Percentiles rank a stretch among this genome's conserved stretches.
Evolutionary conservation across 2,797 vertebrate genomes (phyloP).

Genomic region (Calcarius lapponicus): DNA sequence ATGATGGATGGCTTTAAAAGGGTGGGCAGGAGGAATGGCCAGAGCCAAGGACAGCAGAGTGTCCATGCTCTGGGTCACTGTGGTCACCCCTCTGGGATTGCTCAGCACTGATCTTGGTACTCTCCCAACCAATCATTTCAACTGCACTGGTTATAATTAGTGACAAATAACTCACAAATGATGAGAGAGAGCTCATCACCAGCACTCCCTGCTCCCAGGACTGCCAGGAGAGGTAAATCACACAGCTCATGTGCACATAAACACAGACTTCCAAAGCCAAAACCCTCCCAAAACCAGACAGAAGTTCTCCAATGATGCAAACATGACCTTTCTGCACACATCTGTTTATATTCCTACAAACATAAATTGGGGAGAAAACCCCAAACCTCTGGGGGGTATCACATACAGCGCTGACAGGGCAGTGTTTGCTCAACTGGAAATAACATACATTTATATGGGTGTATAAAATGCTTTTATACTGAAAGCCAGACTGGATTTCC

Average conservation of each 20-base stretch:
- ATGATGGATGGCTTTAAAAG: background rate
- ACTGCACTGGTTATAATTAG: background rate
- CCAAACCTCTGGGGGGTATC: background rate
- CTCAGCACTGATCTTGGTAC: background rate
- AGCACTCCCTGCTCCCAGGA: background rate
- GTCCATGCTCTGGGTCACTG: background rate
- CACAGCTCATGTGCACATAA: fast-evolving
- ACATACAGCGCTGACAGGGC: background rate
- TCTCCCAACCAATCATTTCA: background rate
- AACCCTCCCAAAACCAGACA: background rate
- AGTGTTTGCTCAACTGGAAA: background rate
- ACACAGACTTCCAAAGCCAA: background rate
- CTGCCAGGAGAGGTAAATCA: background rate
- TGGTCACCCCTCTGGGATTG: background rate
- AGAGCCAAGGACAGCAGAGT: background rate
- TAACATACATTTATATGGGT: fast-evolving
- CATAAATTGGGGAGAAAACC: background rate
- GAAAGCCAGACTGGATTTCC: background rate
- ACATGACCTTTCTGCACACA: background rate
- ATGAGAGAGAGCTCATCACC: background rate
- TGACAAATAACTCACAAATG: background rate
- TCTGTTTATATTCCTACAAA: background rate
- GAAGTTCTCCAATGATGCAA: background rate
- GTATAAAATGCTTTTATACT: background rate
- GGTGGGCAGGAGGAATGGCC: background rate